Conservation (phyloP, 2,888 invertebrate species). For the Cylindroiulus punctatus region DNA sequence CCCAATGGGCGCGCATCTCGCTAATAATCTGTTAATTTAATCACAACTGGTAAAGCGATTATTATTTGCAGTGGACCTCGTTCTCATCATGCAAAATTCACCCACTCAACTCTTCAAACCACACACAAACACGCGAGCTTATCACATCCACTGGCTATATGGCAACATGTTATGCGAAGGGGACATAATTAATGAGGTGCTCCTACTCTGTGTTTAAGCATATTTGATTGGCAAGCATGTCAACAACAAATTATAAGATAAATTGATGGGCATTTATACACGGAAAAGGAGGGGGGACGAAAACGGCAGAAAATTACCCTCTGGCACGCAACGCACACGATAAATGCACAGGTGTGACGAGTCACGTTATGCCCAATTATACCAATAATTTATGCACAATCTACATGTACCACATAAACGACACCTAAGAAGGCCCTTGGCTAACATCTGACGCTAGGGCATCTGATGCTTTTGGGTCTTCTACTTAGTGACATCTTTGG, state of each 20-base stretch:
- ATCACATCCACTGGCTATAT: not conserved
- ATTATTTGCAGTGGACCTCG: slow-evolving; percentile 46
- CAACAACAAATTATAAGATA: slow-evolving; percentile 45
- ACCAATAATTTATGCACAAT: not conserved
- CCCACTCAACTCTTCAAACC: not conserved
- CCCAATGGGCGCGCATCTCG: slow-evolving; percentile 22
- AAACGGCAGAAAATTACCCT: slow-evolving; percentile 8
- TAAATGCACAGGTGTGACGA: slow-evolving; percentile 42
- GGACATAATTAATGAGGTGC: slow-evolving; percentile 37
- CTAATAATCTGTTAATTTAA: slow-evolving; percentile 50
- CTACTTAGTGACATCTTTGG: too few species aligned
- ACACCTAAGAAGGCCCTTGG: not conserved
- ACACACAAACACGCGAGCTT: not conserved
- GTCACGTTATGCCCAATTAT: slow-evolving; percentile 45
- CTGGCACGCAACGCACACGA: not conserved
- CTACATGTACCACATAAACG: not conserved
- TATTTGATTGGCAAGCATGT: slow-evolving; percentile 45
- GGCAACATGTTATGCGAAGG: not conserved
- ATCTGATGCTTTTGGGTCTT: too few species aligned
- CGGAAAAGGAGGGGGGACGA: not conserved
- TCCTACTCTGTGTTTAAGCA: slow-evolving; percentile 39
- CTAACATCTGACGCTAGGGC: too few species aligned
- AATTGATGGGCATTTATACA: slow-evolving; percentile 45
- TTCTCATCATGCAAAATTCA: slow-evolving; percentile 45
- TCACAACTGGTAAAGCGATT: slow-evolving; percentile 44